Conservation (phyloP, 2,797 vertebrate species). For the Myotis pilosus region DNA sequence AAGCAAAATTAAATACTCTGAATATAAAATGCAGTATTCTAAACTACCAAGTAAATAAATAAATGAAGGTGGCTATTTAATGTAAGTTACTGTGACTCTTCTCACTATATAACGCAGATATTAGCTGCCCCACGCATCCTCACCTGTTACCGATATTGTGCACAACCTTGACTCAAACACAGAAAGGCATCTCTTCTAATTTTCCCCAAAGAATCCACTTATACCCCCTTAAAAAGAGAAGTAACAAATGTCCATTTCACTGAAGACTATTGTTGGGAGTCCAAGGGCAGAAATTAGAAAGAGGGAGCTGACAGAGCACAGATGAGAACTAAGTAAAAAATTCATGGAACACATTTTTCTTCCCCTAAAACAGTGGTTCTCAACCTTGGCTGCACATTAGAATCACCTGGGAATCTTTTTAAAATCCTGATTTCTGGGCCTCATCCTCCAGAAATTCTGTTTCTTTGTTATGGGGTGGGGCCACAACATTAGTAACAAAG, state of each 20-base stretch:
- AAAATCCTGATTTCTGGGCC: too few relatives aligned
- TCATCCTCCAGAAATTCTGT: too few relatives aligned
- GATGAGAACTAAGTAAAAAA: not conserved
- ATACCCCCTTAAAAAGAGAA: not conserved
- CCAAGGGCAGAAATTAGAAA: not conserved
- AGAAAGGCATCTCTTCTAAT: not conserved
- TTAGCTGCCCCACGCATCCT: not conserved
- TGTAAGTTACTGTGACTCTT: not conserved
- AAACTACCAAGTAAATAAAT: not conserved
- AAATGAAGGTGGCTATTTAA: not conserved
- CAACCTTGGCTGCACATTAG: too few relatives aligned
- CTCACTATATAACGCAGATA: not conserved
- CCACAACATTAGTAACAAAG: too few relatives aligned
- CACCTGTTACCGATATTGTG: not conserved
- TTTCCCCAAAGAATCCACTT: not conserved
- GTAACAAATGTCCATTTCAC: not conserved
- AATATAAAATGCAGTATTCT: constrained; percentile 21
- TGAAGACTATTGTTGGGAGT: not conserved
- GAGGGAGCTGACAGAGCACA: not conserved
- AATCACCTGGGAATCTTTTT: too few relatives aligned
- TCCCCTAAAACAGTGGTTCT: not conserved
- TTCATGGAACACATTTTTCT: not conserved
- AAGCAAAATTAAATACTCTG: constrained; percentile 23
- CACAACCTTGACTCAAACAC: not conserved
- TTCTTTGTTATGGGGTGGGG: too few relatives aligned